Conservation (phyloP, 2,888 invertebrate genomes). For the Brachypterus glaber region DNA sequence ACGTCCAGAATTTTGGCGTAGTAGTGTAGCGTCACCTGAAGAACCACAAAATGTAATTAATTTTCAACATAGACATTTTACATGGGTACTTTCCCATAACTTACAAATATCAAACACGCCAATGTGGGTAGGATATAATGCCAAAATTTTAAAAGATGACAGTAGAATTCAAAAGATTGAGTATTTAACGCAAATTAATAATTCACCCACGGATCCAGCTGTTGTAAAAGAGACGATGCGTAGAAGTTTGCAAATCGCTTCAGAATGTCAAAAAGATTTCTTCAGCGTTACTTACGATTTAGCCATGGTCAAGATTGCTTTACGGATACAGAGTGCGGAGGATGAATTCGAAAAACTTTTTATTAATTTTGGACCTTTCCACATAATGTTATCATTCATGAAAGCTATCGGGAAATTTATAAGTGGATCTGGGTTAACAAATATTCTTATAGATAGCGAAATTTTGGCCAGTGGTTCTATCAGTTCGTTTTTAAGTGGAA, state of each 20-base stretch:
- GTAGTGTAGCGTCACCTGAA: conserved; percentile 11
- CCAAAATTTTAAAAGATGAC: conserved; percentile 11
- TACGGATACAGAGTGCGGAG: conserved; percentile 9
- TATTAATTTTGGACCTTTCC: conserved; percentile 26
- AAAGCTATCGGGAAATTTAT: conserved; percentile 27
- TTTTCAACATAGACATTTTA: conserved; percentile 11
- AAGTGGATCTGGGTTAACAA: conserved; percentile 18
- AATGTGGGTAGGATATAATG: conserved; percentile 14
- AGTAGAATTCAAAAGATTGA: conserved; percentile 19
- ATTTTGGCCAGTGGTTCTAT: conserved; percentile 26
- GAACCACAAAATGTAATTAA: conserved; percentile 7
- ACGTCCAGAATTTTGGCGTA: conserved; percentile 16
- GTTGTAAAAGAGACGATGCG: conserved; percentile 16
- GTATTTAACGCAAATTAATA: conserved; percentile 24
- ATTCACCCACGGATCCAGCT: conserved; percentile 21
- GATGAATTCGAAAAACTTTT: conserved; percentile 18
- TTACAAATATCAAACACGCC: conserved; percentile 11
- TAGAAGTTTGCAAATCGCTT: conserved; percentile 10
- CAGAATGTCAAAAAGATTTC: conserved; percentile 10
- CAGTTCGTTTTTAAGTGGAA: conserved; percentile 21
- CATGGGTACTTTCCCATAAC: conserved; percentile 14
- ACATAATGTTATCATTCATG: conserved; percentile 25
- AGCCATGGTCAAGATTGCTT: conserved; percentile 21
- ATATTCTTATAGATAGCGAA: conserved; percentile 21
- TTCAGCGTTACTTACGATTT: conserved; percentile 16